Base-by-base conservation (phyloP, 2,888 invertebrate genomes). In the Caenorhabditis zanzibari region DNA sequence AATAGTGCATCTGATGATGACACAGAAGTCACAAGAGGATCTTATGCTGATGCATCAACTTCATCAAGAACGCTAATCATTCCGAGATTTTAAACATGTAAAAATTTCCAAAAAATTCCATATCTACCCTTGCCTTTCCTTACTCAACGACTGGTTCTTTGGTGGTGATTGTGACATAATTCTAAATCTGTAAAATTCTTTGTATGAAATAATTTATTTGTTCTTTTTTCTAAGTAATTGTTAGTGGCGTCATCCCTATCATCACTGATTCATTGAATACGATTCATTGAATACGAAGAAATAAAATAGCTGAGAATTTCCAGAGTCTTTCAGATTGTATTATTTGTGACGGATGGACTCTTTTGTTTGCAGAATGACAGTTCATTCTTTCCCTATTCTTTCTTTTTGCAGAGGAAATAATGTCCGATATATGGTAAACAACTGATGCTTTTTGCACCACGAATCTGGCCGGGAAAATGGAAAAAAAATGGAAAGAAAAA, bases 21-120 rank as follows among this genome's bases (percentile, higher is more conserved):
- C 19, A 19, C 44, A 47, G 2, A 44, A 44, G 44, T 44, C 14
- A 47, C 38, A 38, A 38, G 91, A 91, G 74, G 91, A 91, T 81
- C 47, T 88, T 2, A 77, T 86, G 19, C 85, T 91, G 7, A 84
- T 89, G 66, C 81, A 85, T 47, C 87, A 89, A 74, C 81, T 90
- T 9, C 81, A 84, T 44, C 54, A 73, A 24, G 87, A 71, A 41
- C 69, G 47, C 5, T 66, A 28, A 58, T 52, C n/a, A 32, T 32
- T 32, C 5, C 7, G 4, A 6, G 5, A 32, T 32, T 32, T 38
- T 38, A 12, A 38, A 12, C 12, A 38, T 38, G 38, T 38, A 38
- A 38, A 38, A 38, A 38, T 2, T 38, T 38, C 38, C n/a, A 4
- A 41, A 63, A 44, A 63, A 41, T 24, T 63, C 28, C 24, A 19